These are phyloP conservation scores for Drosophila atripex DNA, from an alignment of 2,888 invertebrate genomes.

Conservation along the genomic window DNA sequence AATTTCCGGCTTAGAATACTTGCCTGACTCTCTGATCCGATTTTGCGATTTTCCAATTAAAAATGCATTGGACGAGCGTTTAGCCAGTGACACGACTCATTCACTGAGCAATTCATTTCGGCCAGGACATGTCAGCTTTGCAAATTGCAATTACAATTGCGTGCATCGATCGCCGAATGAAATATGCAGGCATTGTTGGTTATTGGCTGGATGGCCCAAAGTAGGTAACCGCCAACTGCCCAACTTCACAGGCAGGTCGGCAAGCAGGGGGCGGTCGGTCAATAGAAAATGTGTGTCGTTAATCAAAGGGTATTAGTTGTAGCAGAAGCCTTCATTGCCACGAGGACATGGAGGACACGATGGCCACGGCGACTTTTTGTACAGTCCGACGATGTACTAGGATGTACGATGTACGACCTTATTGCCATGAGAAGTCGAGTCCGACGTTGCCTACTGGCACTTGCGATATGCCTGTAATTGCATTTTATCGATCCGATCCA, in stretches of 20 bases:
- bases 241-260: slow-evolving; percentile 61
- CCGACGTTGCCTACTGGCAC: slow-evolving; percentile 66
- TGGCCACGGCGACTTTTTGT: slow-evolving; percentile 56
- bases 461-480: slow-evolving; percentile 80
- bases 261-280: slow-evolving; percentile 49
- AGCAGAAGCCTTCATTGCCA: slow-evolving; percentile 70
- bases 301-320: slow-evolving; percentile 81
- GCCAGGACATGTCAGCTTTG: slow-evolving; percentile 67
- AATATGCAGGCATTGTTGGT: slow-evolving; percentile 69
- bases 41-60: slow-evolving; percentile 64
- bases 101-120: slow-evolving; percentile 34
- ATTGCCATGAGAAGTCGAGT: slow-evolving; percentile 66
- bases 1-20: slow-evolving; percentile 21
- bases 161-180: slow-evolving; percentile 68
- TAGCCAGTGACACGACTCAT: slow-evolving; percentile 44
- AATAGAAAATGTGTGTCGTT: slow-evolving; percentile 80
- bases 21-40: slow-evolving; percentile 33
- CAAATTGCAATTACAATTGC: slow-evolving; percentile 75
- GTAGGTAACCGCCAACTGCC: slow-evolving; percentile 54
- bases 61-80: slow-evolving; percentile 45
- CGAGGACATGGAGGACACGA: slow-evolving; percentile 32
- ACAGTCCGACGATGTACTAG: slow-evolving; percentile 64
- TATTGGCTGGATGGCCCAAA: slow-evolving; percentile 16
- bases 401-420: slow-evolving; percentile 70
- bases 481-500: slow-evolving; percentile 80